Evolutionary conservation across 2,797 vertebrate species (phyloP), one percentile per base, ranked within the genome.

Genomic region (Tauraco hartlaubi): DNA sequence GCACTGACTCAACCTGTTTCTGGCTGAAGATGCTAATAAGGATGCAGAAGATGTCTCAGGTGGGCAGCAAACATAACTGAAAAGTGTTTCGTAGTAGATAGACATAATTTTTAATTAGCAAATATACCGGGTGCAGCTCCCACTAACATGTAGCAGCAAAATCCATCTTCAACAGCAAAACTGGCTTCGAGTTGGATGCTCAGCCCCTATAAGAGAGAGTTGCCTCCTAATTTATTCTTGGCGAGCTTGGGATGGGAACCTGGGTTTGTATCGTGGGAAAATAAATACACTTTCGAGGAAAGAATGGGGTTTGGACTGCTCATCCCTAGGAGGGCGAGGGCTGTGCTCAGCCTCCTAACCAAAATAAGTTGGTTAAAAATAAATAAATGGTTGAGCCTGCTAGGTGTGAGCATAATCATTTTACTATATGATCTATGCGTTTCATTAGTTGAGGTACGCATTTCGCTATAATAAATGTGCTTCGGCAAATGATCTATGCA

Each of bases 401-500:
- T 92, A 82, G 66, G 93, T 96, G 78, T 71, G 96, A 93, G 94
- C 90, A 89, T 97, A 97, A 98, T 97, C 98, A 98, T 98, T 98
- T 98, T 98, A 95, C 93, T 94, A 74, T 88, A 93, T 98, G 98
- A 98, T 98, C 95, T 98, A 98, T 98, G 98, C 44, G 90, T 98
- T 98, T 98, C 98, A 98, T 98, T 98, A 98, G 98, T 97, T 88
- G 97, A 96, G 97, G 97, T 97, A 97, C 96, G 96, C 97, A 94
- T 96, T 97, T 96, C 9, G 71, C 95, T 66, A 55, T 98, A 98
- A 98, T 95, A 98, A 98, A 98, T 98, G 97, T 96, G 96, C 97
- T 98, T 92, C 96, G 79, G 95, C 96, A 95, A 97, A 97, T 98
- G 98, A 98, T 98, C 95, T 98, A 98, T 98, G 98, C 94, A 92